phyloP scores from a whole-genome alignment of 2,797 vertebrate genomes.

The Dromococcyx pavoninus region DNA sequence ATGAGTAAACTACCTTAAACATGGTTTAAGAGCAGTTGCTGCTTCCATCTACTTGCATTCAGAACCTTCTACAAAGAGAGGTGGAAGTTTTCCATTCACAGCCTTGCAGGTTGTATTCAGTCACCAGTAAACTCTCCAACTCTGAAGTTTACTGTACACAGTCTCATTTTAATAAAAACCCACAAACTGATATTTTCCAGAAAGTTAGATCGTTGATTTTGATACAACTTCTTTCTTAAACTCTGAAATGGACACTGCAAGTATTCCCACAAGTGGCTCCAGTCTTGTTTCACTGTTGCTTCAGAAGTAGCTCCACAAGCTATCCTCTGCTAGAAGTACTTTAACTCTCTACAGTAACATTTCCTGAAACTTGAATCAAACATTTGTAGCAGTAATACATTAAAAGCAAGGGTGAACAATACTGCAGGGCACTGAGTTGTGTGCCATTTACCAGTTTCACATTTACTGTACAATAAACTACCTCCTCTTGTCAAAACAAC shows the following conservation, averaged over 20 bases:
- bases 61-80: not conserved
- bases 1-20: not conserved
- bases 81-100: not conserved
- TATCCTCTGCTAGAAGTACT: not conserved
- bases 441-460: not conserved
- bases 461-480: constrained; percentile 10
- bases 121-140: not conserved
- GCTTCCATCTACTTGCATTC: not conserved
- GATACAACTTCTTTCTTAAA: not conserved
- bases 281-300: not conserved
- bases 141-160: not conserved
- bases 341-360: not conserved
- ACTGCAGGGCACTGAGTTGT: not conserved
- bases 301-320: not conserved
- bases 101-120: not conserved
- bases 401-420: not conserved
- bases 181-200: not conserved
- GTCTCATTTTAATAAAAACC: not conserved
- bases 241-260: not conserved
- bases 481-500: constrained; percentile 45
- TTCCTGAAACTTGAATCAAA: not conserved
- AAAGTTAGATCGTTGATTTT: not conserved
- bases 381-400: not conserved
- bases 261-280: not conserved
- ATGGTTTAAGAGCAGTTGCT: not conserved